Evolutionary conservation across 1,140 invertebrate genomes (phyloP).

Genomic region (Sycophaga agraensis): DNA sequence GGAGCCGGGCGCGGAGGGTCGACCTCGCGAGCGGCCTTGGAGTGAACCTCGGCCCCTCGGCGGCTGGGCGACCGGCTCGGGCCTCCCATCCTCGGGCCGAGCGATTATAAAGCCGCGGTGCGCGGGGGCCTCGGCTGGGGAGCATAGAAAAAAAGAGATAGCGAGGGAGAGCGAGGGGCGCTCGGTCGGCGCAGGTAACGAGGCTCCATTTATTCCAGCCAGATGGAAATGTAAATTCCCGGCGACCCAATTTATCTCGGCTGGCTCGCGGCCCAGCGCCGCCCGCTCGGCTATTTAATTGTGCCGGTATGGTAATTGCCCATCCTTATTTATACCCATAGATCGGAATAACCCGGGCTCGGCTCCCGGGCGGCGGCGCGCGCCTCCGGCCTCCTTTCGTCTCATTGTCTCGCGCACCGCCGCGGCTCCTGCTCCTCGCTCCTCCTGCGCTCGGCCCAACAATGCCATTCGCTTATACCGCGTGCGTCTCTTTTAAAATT

Average conservation of each 20-base stretch:
- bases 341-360: constrained; percentile 15
- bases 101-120: too few species aligned
- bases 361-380: neutral
- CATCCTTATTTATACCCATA: constrained; percentile 42
- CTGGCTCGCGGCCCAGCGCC: neutral
- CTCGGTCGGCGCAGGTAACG: constrained; percentile 38
- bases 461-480: too few species aligned
- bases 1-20: neutral
- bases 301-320: constrained; percentile 48
- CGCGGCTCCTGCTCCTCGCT: too few species aligned
- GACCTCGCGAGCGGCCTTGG: neutral
- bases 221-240: constrained; percentile 51
- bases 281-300: constrained; percentile 45
- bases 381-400: neutral
- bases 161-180: neutral
- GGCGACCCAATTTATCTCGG: constrained; percentile 48
- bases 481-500: too few species aligned
- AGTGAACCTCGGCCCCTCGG: neutral
- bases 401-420: neutral
- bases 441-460: too few species aligned
- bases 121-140: too few species aligned
- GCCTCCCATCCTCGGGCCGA: too few species aligned
- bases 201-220: constrained; percentile 52
- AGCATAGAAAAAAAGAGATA: too few species aligned
- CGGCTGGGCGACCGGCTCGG: neutral